Base-by-base conservation (phyloP, 2,797 vertebrate species). In the Callimico goeldii region DNA sequence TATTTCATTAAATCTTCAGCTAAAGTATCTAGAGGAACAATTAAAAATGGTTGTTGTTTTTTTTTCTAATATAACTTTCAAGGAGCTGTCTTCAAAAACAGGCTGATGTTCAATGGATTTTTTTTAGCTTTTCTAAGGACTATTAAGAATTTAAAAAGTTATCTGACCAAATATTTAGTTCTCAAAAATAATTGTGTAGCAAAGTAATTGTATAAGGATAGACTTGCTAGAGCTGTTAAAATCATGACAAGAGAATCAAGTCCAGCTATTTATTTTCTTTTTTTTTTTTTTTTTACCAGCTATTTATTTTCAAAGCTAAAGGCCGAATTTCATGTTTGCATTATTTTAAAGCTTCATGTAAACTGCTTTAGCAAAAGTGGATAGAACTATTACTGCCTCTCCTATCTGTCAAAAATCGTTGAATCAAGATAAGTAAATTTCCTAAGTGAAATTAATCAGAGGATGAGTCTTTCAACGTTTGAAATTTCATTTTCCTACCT, bases 361-460 rank as follows among this genome's bases (percentile, higher is more conserved):
- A 83, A 93, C 20, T 57, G 15, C 64, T 73, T 61, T 43, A 52
- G 82, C 41, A 48, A 79, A 90, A 96, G 75, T 39, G 28, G 2
- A 92, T 39, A 73, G 12, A 95, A 81, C 2, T 30, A 81, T 55
- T 81, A 55, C 11, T 52, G 4, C 7, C 48, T 48, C 28, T 55
- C 7, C 13, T 61, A 17, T 48, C 70, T 72, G 46, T 80, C 64
- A 95, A 76, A 95, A 94, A 52, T 7, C n/a, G 12, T 55, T 88
- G 39, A 77, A 96, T 30, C 33, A 36, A 90, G 55, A 14, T 41
- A 52, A 91, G 80, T n/a, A 80, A 30, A 88, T 50, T 92, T 88
- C 30, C n/a, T 88, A 90, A 94, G 41, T 50, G 48, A 94, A 96
- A 93, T 96, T 55, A 97, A 52, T 70, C 48, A 41, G 4, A 22